phyloP scores from a whole-genome alignment of 2,888 invertebrate genomes.

The Allophyes oxyacanthae region DNA sequence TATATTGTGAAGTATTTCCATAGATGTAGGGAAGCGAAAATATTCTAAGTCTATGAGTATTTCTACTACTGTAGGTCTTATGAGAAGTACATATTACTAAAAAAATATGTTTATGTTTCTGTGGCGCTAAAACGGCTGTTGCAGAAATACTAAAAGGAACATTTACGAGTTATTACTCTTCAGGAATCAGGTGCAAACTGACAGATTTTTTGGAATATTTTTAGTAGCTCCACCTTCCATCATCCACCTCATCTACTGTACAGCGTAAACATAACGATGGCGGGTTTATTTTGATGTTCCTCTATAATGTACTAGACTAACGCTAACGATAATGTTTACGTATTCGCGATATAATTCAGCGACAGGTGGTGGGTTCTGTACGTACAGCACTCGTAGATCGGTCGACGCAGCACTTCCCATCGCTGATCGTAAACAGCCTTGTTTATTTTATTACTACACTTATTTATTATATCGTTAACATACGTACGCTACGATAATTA shows the following conservation, averaged over 20 bases:
- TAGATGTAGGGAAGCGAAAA: too few relatives aligned
- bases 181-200: too few relatives aligned
- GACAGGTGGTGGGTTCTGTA: conserved; percentile 76
- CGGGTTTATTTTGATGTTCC: conserved; percentile 29
- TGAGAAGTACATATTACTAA: too few relatives aligned
- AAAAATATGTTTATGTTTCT: too few relatives aligned
- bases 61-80: too few relatives aligned
- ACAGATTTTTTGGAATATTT: not conserved
- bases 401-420: conserved; percentile 66
- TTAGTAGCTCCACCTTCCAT: conserved; percentile 2
- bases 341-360: conserved; percentile 73
- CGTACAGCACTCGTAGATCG: conserved; percentile 73
- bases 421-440: conserved; percentile 66
- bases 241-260: conserved; percentile 12
- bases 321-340: conserved; percentile 58
- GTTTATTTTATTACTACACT: conserved; percentile 75
- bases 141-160: too few relatives aligned
- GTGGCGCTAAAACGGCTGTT: too few relatives aligned
- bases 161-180: too few relatives aligned
- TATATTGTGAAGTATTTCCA: too few relatives aligned
- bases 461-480: conserved; percentile 71
- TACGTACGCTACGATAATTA: conserved; percentile 55
- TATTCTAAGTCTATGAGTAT: too few relatives aligned
- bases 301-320: conserved; percentile 60
- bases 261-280: conserved; percentile 14